Conservation (phyloP, 2,888 invertebrate genomes). For the Amphiduros pacificus region DNA sequence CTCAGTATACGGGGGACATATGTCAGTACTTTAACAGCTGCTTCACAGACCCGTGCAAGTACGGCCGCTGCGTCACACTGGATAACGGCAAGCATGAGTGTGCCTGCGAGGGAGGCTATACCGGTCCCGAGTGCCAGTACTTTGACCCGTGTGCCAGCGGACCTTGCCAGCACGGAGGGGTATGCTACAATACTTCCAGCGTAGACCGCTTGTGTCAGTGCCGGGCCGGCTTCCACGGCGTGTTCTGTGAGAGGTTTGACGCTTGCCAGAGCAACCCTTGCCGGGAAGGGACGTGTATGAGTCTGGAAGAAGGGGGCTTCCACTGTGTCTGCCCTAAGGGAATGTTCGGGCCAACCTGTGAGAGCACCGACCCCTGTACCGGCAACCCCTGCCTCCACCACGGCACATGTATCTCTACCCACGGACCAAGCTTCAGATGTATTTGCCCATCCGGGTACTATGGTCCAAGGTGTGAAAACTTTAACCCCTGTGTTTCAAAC, state of each 20-base stretch:
- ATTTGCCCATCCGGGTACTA: slow-evolving; percentile 26
- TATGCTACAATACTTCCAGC: slow-evolving; percentile 18
- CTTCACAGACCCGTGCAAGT: slow-evolving; percentile 7
- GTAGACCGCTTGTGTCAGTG: slow-evolving; percentile 20
- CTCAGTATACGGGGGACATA: slow-evolving; percentile 20
- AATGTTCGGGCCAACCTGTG: slow-evolving; percentile 24
- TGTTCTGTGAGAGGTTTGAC: slow-evolving; percentile 23
- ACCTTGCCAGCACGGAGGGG: slow-evolving; percentile 29
- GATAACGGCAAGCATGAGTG: slow-evolving; percentile 11
- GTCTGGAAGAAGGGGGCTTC: not conserved
- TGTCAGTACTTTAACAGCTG: slow-evolving; percentile 25
- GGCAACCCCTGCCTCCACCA: slow-evolving; percentile 24
- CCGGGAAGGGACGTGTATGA: slow-evolving; percentile 15
- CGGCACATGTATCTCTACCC: slow-evolving; percentile 22
- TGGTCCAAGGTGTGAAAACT: slow-evolving; percentile 28
- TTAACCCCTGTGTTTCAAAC: slow-evolving; percentile 28
- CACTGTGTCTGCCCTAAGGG: slow-evolving; percentile 7
- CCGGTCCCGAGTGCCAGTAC: slow-evolving; percentile 24
- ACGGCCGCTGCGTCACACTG: slow-evolving; percentile 4
- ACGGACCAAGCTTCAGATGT: slow-evolving; percentile 6
- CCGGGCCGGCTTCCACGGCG: slow-evolving; percentile 20
- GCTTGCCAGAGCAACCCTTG: slow-evolving; percentile 26
- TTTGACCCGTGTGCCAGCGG: slow-evolving; percentile 20
- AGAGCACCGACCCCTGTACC: slow-evolving; percentile 27
- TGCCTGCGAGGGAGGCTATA: slow-evolving; percentile 8